Conservation (phyloP, 1,140 invertebrate species). For the Brachionus calyciflorus region DNA sequence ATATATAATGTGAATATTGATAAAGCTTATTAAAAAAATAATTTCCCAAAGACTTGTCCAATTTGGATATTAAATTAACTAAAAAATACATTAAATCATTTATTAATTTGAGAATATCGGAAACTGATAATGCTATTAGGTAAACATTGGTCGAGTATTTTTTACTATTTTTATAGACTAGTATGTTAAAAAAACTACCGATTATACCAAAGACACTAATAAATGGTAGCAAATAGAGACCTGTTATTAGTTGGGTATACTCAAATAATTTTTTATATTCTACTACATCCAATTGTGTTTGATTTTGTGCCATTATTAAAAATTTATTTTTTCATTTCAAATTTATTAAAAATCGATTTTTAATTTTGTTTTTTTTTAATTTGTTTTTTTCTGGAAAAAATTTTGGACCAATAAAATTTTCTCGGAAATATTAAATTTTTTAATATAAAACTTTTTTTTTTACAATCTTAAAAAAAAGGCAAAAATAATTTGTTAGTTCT, state of each 20-base stretch:
- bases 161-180: conserved; percentile 71
- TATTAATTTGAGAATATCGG: conserved; percentile 71
- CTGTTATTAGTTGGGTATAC: conserved; percentile 54
- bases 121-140: conserved; percentile 71
- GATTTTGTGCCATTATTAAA: too few relatives aligned
- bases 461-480: too few relatives aligned
- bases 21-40: conserved; percentile 51
- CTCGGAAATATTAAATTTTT: too few relatives aligned
- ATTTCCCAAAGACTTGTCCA: conserved; percentile 50
- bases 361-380: too few relatives aligned
- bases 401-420: too few relatives aligned
- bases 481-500: too few relatives aligned
- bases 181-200: conserved; percentile 71
- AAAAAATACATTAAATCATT: conserved; percentile 70
- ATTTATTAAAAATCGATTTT: too few relatives aligned
- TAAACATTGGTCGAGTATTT: conserved; percentile 72
- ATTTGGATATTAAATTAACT: conserved; percentile 62
- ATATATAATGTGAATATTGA: conserved; percentile 57
- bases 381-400: too few relatives aligned
- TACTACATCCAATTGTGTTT: too few relatives aligned
- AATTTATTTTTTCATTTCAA: too few relatives aligned
- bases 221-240: conserved; percentile 67
- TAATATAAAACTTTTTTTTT: too few relatives aligned
- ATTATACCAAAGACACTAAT: conserved; percentile 70
- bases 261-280: conserved; percentile 53